Percentiles rank a stretch among this genome's conserved stretches.
phyloP scores from a whole-genome alignment of 2,888 invertebrate species.

The Rhingia rostrata region DNA sequence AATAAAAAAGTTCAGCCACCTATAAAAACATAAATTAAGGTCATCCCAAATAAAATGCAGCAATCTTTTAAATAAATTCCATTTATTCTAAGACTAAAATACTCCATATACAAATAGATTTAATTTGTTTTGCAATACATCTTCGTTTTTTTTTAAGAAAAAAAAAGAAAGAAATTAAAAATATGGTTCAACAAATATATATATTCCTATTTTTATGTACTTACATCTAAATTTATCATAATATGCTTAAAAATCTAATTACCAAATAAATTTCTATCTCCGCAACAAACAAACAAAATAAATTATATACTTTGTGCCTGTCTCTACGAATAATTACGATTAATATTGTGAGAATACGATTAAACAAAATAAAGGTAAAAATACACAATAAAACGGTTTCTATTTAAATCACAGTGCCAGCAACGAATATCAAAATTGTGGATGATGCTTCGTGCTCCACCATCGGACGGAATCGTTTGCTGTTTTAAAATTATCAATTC shows the following conservation, averaged over 20 bases:
- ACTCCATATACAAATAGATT: conserved; percentile 66
- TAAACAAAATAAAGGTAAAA: conserved; percentile 30
- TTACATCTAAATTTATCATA: conserved; percentile 29
- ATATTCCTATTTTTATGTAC: conserved; percentile 49
- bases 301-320: conserved; percentile 58
- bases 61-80: conserved; percentile 64
- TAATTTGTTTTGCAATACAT: conserved; percentile 61
- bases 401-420: conserved; percentile 70
- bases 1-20: neutral
- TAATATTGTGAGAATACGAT: conserved; percentile 28
- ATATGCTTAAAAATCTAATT: conserved; percentile 15
- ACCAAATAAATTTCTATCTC: conserved; percentile 23
- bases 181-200: conserved; percentile 66
- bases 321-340: conserved; percentile 38
- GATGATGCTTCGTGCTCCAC: conserved; percentile 71
- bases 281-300: conserved; percentile 49
- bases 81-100: conserved; percentile 68
- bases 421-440: conserved; percentile 63
- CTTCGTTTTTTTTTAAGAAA: conserved; percentile 50
- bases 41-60: neutral
- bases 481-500: conserved; percentile 33
- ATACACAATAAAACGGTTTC: conserved; percentile 36
- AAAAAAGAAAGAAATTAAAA: conserved; percentile 37
- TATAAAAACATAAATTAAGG: neutral
- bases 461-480: conserved; percentile 74